Percentiles rank a stretch among this genome's conserved stretches.
These are phyloP conservation scores for Hippocampus barbouri DNA, from an alignment of 2,113 vertebrate species.

Conservation along the genomic window DNA sequence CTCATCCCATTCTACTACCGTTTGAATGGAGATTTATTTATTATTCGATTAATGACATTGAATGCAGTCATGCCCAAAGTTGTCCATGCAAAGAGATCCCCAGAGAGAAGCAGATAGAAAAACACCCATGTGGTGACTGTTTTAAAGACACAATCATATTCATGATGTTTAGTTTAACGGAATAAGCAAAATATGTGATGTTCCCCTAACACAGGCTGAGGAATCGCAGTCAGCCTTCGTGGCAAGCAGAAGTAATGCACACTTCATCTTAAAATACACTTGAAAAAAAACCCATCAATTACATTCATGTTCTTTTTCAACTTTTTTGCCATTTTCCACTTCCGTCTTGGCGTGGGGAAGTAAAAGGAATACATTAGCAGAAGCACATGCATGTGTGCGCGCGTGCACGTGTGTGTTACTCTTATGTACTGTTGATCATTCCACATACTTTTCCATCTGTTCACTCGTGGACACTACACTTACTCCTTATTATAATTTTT, in stretches of 20 bases:
- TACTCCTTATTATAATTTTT: conserved; percentile 34
- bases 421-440: conserved; percentile 17
- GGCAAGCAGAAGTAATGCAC: background rate
- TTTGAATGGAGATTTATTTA: background rate
- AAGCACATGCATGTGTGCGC: conserved; percentile 33
- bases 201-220: conserved; percentile 28
- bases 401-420: background rate
- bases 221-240: conserved; percentile 38
- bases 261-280: conserved; percentile 19
- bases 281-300: background rate
- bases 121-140: background rate
- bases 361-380: conserved; percentile 73
- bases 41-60: background rate
- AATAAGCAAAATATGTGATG: background rate
- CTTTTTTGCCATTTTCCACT: conserved; percentile 20
- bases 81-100: background rate
- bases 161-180: background rate
- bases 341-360: conserved; percentile 3
- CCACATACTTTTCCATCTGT: conserved; percentile 58
- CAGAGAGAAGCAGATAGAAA: background rate
- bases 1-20: background rate
- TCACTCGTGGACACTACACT: conserved; percentile 25
- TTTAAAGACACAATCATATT: background rate
- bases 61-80: background rate
- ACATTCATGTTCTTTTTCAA: conserved; percentile 1